Conservation (phyloP, 2,888 invertebrate genomes). For the Holacanthella duospinosa region DNA sequence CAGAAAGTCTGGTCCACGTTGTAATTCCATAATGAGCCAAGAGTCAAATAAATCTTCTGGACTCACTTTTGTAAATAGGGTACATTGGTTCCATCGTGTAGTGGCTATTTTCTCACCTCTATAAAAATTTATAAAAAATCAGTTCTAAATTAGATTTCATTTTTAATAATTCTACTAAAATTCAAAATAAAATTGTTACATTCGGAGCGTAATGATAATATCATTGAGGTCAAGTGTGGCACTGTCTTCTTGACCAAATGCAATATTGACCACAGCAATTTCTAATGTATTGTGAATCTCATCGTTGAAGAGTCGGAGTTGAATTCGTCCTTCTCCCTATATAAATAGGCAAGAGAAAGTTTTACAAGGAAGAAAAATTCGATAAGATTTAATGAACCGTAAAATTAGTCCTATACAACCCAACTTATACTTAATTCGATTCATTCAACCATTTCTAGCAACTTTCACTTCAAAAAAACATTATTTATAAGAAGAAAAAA, state of each 20-base stretch:
- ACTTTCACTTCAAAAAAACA: no score
- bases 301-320: slow-evolving; percentile 36
- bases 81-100: slow-evolving; percentile 37
- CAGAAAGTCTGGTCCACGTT: slow-evolving; percentile 34
- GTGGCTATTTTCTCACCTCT: slow-evolving; percentile 37
- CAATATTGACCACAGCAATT: slow-evolving; percentile 36
- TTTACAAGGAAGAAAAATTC: no score
- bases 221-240: slow-evolving; percentile 37
- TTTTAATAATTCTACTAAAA: neutral
- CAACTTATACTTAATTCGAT: no score
- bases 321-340: slow-evolving; percentile 36
- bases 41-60: slow-evolving; percentile 38
- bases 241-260: slow-evolving; percentile 37
- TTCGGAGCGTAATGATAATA: slow-evolving; percentile 35
- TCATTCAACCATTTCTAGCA: no score
- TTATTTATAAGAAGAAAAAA: no score
- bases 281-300: slow-evolving; percentile 38
- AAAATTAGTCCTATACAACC: no score
- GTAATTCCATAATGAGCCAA: slow-evolving; percentile 36
- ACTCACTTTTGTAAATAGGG: slow-evolving; percentile 37
- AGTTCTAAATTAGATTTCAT: neutral
- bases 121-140: slow-evolving; percentile 6
- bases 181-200: slow-evolving; percentile 20
- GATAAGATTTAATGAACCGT: no score
- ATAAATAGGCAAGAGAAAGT: neutral